Percentiles rank a stretch among this genome's conserved stretches.
These are phyloP conservation scores for Galeruca laticollis DNA, from an alignment of 2,888 invertebrate species.

Conservation along the genomic window DNA sequence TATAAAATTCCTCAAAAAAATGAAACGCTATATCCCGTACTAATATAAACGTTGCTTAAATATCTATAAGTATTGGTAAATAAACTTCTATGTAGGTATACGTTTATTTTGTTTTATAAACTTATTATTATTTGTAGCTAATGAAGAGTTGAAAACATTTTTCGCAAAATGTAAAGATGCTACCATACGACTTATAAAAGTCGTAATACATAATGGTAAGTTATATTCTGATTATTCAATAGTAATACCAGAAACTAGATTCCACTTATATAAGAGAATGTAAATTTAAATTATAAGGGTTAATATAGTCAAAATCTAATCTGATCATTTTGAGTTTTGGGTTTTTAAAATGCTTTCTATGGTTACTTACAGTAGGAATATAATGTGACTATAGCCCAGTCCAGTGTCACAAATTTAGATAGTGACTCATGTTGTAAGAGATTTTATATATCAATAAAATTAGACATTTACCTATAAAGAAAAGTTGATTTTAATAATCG, in stretches of 20 bases:
- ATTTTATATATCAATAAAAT: too few species aligned
- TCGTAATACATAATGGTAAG: conserved; percentile 88
- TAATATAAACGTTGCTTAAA: too few species aligned
- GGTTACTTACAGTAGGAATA: neutral
- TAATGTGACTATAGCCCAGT: neutral
- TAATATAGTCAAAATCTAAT: neutral
- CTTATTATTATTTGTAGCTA: conserved; percentile 75
- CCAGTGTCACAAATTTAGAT: neutral
- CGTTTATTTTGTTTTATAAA: conserved; percentile 26
- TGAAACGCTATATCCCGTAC: too few species aligned
- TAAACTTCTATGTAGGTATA: neutral
- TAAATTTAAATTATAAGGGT: neutral
- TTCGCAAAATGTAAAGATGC: conserved; percentile 87
- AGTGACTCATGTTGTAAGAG: too few species aligned
- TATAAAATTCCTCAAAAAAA: too few species aligned
- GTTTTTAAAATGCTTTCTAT: neutral
- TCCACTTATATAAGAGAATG: neutral
- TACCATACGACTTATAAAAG: conserved; percentile 83
- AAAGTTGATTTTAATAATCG: too few species aligned
- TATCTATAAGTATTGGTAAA: neutral
- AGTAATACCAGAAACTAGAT: neutral
- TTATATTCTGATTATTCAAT: neutral
- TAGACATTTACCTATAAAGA: too few species aligned
- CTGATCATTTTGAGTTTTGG: neutral
- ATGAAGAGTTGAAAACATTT: conserved; percentile 83